phyloP scores from a whole-genome alignment of 2,797 vertebrate genomes.

The Tangara arthus region DNA sequence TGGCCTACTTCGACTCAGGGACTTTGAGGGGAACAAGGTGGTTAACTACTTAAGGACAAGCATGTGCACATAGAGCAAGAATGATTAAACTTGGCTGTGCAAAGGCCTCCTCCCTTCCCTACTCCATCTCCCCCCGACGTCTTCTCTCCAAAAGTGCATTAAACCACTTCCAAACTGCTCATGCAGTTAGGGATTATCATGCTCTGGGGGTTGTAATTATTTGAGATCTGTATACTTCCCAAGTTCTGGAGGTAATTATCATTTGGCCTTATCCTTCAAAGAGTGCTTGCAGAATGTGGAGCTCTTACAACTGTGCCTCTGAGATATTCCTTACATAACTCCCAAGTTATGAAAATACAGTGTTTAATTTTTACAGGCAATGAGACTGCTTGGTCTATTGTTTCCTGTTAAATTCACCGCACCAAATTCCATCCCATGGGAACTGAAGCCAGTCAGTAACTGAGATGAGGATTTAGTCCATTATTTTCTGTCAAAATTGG shows the following conservation, averaged over 20 bases:
- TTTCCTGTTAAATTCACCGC: conserved; percentile 58
- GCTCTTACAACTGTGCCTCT: conserved; percentile 9
- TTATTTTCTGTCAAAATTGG: conserved; percentile 32
- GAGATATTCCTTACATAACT: conserved; percentile 62
- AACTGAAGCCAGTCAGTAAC: conserved; percentile 28
- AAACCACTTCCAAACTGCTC: conserved; percentile 30
- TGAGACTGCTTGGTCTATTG: conserved; percentile 52
- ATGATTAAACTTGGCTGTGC: conserved; percentile 11
- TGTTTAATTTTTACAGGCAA: conserved; percentile 59
- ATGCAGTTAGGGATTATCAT: background rate
- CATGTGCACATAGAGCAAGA: background rate
- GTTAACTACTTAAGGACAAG: background rate
- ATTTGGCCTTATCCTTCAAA: conserved; percentile 54
- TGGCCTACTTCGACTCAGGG: background rate
- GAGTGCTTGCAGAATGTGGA: conserved; percentile 15
- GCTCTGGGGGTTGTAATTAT: conserved; percentile 41
- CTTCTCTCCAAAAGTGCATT: background rate
- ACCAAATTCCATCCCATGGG: conserved; percentile 48
- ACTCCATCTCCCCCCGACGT: background rate
- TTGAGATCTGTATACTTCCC: conserved; percentile 33
- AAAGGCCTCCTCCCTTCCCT: background rate
- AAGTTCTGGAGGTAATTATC: conserved; percentile 61
- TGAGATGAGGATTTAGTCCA: conserved; percentile 30
- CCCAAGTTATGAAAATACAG: conserved; percentile 60
- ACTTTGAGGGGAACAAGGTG: background rate